Evolutionary conservation across 2,888 invertebrate species (phyloP), one percentile per base, ranked within the genome.

Genomic region (Gryllus longicercus): DNA sequence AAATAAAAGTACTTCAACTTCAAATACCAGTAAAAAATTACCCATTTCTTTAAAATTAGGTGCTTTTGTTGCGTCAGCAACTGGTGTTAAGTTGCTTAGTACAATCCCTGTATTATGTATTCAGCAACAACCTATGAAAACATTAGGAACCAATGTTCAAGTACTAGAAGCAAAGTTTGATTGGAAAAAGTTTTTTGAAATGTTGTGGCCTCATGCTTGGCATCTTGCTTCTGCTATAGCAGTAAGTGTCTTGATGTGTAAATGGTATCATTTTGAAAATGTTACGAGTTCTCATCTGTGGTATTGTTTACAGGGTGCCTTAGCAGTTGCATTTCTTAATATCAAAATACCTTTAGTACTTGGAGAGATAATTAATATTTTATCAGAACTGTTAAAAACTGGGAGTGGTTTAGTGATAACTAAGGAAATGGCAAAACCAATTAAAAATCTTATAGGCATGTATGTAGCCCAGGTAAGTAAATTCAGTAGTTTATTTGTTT

Each of bases 301-400:
- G 79, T 79, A 79, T 80, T 82, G 78, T 84, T 91, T 90, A 80
- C 88, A 97, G 96, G 95, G 96, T 81, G 96, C 97, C 5, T 87
- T 97, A 80, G 90, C 93, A 79, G 96, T 96, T 50, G 97, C 97
- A 18, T 88, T 95, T 83, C 89, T 97, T 81, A 98, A 97, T 86
- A 95, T 97, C 80, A 92, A 95, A 88, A 95, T 97, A 84, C 97
- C 97, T 1, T 91, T 94, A 81, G 88, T 94, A 85, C 89, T 97
- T 81, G 97, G 97, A 38, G 91, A 92, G 77, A 89, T 97, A 51
- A 93, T 97, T 23, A 96, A 97, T 88, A 92, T 93, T 2, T 87
- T 95, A 76, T 90, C 93, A 0, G 89, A 90, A 82, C 90, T 90
- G 84, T 88, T 88, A 21, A 82, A 83, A 75, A 88, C 88, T 76